Evolutionary conservation across 2,888 invertebrate species (phyloP).

Genomic region (Anaspis maculata): DNA sequence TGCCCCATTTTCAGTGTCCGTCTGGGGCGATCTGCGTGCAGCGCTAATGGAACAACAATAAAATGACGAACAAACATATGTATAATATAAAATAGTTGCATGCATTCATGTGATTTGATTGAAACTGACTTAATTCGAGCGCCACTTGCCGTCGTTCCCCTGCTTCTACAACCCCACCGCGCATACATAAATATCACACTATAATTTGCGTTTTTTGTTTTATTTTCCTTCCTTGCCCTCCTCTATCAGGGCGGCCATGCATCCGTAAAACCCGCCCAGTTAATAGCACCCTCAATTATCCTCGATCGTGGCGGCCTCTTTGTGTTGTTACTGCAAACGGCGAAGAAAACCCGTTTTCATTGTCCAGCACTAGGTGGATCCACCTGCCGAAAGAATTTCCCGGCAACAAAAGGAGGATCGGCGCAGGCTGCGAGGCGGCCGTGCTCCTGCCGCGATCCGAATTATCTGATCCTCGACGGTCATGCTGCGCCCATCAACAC

Average conservation of each 20-base stretch:
- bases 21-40: too few species aligned
- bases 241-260: slow-evolving; percentile 45
- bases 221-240: slow-evolving; percentile 40
- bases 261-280: slow-evolving; percentile 45
- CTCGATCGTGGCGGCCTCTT: slow-evolving; percentile 28
- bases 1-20: too few species aligned
- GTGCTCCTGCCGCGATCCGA: too few species aligned
- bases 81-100: too few species aligned
- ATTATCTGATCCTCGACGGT: too few species aligned
- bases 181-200: slow-evolving; percentile 40
- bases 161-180: slow-evolving; percentile 38
- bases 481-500: too few species aligned
- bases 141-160: slow-evolving; percentile 37
- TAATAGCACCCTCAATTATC: slow-evolving; percentile 44
- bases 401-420: too few species aligned
- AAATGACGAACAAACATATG: too few species aligned
- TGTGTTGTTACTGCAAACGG: slow-evolving; percentile 1
- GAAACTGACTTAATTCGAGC: slow-evolving; percentile 44
- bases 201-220: slow-evolving; percentile 43
- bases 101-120: slow-evolving; percentile 40
- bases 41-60: too few species aligned
- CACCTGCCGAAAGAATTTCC: slow-evolving; percentile 8
- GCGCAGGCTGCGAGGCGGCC: too few species aligned
- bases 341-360: slow-evolving; percentile 5
- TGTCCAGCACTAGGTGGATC: slow-evolving; percentile 10